These are phyloP conservation scores for Hylomyscus alleni DNA, from an alignment of 2,797 vertebrate species.

Conservation along the genomic window DNA sequence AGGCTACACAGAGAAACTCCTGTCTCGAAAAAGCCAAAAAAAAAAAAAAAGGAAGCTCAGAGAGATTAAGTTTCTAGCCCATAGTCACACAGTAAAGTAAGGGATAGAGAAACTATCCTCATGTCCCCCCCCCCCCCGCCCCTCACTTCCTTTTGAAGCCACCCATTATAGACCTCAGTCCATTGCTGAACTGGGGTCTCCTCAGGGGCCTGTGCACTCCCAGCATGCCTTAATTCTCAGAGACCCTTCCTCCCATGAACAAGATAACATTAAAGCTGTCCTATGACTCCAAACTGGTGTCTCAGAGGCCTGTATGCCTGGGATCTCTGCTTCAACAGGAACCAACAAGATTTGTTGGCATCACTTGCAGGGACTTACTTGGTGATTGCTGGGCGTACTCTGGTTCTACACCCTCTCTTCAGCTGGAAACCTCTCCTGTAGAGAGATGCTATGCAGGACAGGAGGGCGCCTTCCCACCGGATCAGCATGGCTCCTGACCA, in stretches of 20 bases:
- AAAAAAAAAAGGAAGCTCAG: too few relatives aligned
- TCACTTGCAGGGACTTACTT: neutral
- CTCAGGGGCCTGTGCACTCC: neutral
- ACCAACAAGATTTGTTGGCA: neutral
- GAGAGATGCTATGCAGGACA: neutral
- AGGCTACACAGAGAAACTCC: too few relatives aligned
- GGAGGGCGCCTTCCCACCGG: neutral
- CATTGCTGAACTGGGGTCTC: neutral
- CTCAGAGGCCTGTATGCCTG: neutral
- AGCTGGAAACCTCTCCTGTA: neutral
- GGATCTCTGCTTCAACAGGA: neutral
- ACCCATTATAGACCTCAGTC: neutral
- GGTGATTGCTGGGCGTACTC: neutral
- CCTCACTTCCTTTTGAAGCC: neutral
- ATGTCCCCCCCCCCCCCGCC: neutral
- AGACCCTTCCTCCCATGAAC: neutral
- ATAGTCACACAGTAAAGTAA: slow-evolving; percentile 40
- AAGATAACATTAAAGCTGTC: neutral
- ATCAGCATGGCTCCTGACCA: neutral
- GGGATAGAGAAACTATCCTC: neutral
- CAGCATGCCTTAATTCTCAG: neutral
- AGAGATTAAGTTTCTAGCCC: slow-evolving; percentile 34
- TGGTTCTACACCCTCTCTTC: neutral
- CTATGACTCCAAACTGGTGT: neutral
- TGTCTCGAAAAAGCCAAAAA: too few relatives aligned